Evolutionary conservation across 2,113 vertebrate species (phyloP), one percentile per base, ranked within the genome.

Genomic region (Ondatra zibethicus): DNA sequence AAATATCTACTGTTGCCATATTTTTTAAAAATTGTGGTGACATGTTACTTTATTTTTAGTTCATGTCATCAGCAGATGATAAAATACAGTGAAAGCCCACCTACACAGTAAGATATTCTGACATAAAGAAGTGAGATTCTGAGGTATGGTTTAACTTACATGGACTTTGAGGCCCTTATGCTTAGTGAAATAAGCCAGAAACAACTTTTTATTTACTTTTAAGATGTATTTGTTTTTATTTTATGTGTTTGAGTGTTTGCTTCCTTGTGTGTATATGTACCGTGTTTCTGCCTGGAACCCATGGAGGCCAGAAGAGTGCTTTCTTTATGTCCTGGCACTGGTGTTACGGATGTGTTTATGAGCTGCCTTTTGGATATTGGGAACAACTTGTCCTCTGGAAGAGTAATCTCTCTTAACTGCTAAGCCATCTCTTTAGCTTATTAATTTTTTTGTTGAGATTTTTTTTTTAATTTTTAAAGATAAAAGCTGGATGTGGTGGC

Each of bases 21-120:
- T 93, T 31, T 81, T 89, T 85, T 86, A 1, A 68, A 87, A 92
- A 29, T n/a, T 90, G 29, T 93, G 55, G 72, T 89, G 78, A 47
- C 55, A 91, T 25, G 66, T 90, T 90, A 45, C 42, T 89, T 96
- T 77, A 52, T 88, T 94, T 94, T 96, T 94, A 88, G 58, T 93
- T 95, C 17, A 19, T 61, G n/a, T 55, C 80, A 68, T 84, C n/a
- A 93, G 2, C 19, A 89, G 81, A 81, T 66, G 88, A 93, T 42
- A 80, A 93, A 93, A 47, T 31, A 29, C 65, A 70, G 55, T 36
- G 0, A 93, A 66, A 25, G 31, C 63, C n/a, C 87, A 27, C 1
- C 31, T 89, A 36, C 1, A 27, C 1, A 63, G 0, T 88, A 85
- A 73, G 87, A 70, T 85, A 70, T 36, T 94, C 75, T 85, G 23